Evolutionary conservation across 37 sponge, comb jelly and placozoan species (phyloP).

Genomic region (Chondrilla cf. caribensis): DNA sequence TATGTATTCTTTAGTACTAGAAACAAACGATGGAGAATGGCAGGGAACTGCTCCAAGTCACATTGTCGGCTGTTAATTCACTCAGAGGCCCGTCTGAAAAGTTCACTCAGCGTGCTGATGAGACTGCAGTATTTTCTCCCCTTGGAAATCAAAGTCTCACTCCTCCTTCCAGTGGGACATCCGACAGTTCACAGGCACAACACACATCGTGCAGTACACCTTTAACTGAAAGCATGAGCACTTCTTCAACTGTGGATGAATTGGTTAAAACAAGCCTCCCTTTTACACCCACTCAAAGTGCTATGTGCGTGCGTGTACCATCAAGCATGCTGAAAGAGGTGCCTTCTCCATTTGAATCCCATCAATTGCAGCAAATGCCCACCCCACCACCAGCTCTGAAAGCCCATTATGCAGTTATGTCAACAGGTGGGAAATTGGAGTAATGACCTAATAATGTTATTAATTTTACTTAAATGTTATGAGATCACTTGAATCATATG

Average conservation of each 20-base stretch:
- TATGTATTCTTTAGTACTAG: neutral
- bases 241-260: neutral
- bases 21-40: neutral
- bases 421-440: neutral
- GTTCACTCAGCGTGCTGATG: neutral
- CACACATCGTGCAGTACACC: too few species aligned
- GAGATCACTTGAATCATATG: too few species aligned
- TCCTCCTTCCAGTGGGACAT: neutral
- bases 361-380: neutral
- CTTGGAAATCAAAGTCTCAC: neutral
- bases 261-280: neutral
- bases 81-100: neutral
- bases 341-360: slow-evolving; percentile 12
- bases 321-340: slow-evolving; percentile 24
- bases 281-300: neutral
- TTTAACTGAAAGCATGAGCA: neutral
- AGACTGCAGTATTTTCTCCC: neutral
- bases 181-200: neutral
- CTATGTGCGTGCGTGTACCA: neutral
- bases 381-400: slow-evolving; percentile 27
- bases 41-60: slow-evolving; percentile 24
- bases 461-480: too few species aligned
- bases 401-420: neutral
- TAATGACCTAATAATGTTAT: too few species aligned
- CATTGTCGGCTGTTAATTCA: slow-evolving; percentile 16